Conservation (phyloP, 1,140 invertebrate species). For the Calliopsis andreniformis region DNA sequence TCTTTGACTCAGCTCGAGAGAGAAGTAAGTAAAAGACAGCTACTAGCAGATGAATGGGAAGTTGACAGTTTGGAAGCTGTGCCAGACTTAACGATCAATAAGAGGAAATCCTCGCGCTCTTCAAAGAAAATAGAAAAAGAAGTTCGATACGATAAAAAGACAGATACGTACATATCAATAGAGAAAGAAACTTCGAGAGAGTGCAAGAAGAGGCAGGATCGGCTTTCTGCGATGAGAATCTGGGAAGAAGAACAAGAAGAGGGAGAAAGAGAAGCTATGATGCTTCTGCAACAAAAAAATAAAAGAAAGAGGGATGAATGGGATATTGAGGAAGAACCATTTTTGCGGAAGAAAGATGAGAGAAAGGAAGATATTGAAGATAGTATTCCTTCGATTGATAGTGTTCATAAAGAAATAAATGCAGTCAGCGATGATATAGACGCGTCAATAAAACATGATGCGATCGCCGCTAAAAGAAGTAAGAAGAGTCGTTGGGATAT, state of each 20-base stretch:
- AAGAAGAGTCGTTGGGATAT: conserved; percentile 75
- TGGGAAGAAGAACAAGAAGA: conserved; percentile 80
- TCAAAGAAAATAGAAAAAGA: conserved; percentile 72
- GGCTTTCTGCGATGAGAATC: conserved; percentile 73
- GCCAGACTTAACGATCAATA: conserved; percentile 52
- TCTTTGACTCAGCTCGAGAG: conserved; percentile 76
- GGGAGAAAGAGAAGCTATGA: conserved; percentile 73
- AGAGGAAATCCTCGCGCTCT: conserved; percentile 36
- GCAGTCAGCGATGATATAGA: not conserved
- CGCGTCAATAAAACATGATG: conserved; percentile 35
- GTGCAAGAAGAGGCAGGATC: conserved; percentile 70
- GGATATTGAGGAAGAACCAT: conserved; percentile 62
- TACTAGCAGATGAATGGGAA: conserved; percentile 78
- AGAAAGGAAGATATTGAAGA: conserved; percentile 8
- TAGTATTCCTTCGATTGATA: not conserved
- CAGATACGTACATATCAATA: conserved; percentile 78
- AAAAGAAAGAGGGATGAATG: conserved; percentile 62
- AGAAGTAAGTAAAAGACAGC: conserved; percentile 64
- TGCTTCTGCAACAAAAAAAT: conserved; percentile 62
- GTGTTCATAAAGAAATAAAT: conserved; percentile 20
- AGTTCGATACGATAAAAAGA: conserved; percentile 75
- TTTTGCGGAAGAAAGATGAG: conserved; percentile 25
- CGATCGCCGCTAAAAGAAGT: conserved; percentile 28
- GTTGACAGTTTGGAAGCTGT: conserved; percentile 77
- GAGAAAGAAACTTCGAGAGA: conserved; percentile 71